phyloP scores from a whole-genome alignment of 2,113 vertebrate species.

The Spheniscus mendiculus region DNA sequence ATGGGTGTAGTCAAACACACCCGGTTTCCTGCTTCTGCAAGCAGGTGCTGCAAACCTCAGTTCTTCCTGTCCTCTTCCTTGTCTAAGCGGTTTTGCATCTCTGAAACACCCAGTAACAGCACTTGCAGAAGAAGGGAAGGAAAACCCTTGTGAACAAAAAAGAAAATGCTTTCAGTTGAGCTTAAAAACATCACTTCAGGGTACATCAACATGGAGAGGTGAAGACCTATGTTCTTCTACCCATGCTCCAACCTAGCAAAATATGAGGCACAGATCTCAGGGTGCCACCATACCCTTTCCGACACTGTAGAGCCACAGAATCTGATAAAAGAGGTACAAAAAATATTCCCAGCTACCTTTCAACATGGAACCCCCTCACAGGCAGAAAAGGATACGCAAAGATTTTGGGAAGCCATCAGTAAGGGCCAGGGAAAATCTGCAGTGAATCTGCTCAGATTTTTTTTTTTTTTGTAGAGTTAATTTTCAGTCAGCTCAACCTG shows the following conservation, averaged over 20 bases:
- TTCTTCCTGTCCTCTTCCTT: neutral
- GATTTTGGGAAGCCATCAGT: neutral
- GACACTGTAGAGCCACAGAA: neutral
- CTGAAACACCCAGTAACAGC: neutral
- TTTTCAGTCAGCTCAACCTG: neutral
- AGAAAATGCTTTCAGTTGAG: neutral
- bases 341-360: neutral
- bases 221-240: neutral
- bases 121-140: neutral
- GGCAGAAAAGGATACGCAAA: neutral
- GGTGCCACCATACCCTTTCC: neutral
- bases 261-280: neutral
- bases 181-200: neutral
- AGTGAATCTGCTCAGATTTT: neutral
- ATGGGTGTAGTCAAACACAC: neutral
- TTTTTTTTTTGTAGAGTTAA: neutral
- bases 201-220: neutral
- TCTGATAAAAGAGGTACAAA: neutral
- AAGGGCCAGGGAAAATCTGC: neutral
- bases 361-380: neutral
- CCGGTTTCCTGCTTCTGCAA: neutral
- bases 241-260: neutral
- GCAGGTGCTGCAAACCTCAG: neutral
- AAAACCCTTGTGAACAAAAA: neutral
- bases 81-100: neutral